These are phyloP conservation scores for Candidula unifasciata DNA, from an alignment of 2,888 invertebrate species.

Conservation along the genomic window DNA sequence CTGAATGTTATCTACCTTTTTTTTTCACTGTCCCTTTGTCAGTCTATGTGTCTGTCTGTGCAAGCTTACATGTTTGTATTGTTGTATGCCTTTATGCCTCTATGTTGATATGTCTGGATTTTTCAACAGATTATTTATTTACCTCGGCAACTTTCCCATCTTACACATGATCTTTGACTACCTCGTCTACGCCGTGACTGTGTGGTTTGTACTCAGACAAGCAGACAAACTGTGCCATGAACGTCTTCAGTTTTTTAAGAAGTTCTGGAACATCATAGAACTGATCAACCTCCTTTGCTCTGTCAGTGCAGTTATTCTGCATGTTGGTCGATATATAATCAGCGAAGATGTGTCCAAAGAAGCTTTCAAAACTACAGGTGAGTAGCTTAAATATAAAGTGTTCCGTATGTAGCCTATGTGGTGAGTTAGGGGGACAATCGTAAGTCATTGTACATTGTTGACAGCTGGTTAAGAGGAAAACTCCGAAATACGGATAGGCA, in stretches of 20 bases:
- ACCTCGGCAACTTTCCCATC: slow-evolving; percentile 63
- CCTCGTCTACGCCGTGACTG: slow-evolving; percentile 57
- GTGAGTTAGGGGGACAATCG: no score
- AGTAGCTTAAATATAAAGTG: no score
- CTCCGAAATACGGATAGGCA: no score
- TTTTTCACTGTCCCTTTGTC: no score
- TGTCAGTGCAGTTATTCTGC: slow-evolving; percentile 61
- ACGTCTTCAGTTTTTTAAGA: slow-evolving; percentile 56
- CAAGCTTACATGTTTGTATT: no score
- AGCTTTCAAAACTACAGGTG: slow-evolving; percentile 20
- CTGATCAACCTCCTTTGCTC: slow-evolving; percentile 60
- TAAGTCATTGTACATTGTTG: no score
- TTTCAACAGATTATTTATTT: slow-evolving; percentile 60
- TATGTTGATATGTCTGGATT: background rate
- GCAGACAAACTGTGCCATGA: slow-evolving; percentile 57
- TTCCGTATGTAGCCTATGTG: no score
- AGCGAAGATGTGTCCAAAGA: slow-evolving; percentile 47
- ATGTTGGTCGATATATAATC: slow-evolving; percentile 65
- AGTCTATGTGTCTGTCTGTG: no score
- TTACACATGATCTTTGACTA: slow-evolving; percentile 62
- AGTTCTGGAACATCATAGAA: slow-evolving; percentile 67
- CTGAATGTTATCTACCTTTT: no score
- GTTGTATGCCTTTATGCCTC: no score
- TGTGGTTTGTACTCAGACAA: slow-evolving; percentile 61
- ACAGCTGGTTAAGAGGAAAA: no score